Conservation (phyloP, 2,113 vertebrate species). For the Amphilophus citrinellus region DNA sequence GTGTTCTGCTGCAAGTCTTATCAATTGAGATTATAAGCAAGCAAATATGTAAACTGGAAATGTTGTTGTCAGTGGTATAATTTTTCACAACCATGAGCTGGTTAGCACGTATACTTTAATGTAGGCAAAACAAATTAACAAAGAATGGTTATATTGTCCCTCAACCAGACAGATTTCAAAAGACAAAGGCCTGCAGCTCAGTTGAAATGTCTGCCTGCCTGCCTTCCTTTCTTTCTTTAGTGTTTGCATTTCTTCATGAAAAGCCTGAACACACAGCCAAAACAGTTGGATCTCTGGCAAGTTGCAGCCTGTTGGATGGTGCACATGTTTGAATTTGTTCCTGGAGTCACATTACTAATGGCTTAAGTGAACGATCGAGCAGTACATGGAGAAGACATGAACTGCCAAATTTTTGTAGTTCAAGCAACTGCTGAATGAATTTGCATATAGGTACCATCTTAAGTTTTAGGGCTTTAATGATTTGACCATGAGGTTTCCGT, state of each 20-base stretch:
- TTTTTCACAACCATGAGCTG: not conserved
- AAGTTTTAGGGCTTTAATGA: constrained; percentile 1
- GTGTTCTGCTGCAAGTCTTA: not conserved
- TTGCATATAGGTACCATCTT: not conserved
- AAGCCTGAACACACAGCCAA: constrained; percentile 40
- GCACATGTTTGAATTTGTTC: constrained; percentile 41
- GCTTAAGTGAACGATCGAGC: not conserved
- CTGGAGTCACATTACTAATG: constrained; percentile 27
- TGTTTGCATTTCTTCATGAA: constrained; percentile 35
- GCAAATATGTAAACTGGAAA: constrained; percentile 1
- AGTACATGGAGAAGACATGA: not conserved
- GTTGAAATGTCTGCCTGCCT: not conserved
- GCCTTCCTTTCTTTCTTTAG: not conserved
- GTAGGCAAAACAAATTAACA: not conserved
- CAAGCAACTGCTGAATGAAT: not conserved
- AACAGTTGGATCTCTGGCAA: constrained; percentile 37
- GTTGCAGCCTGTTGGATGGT: constrained; percentile 44
- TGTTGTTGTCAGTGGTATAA: not conserved
- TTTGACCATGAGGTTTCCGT: not conserved
- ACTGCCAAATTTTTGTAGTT: not conserved
- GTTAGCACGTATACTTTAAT: not conserved
- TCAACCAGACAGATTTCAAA: not conserved
- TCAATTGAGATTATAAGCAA: not conserved
- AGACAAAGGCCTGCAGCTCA: not conserved
- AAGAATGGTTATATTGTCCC: not conserved